Conservation (phyloP, 2,888 invertebrate genomes). For the Nycteola revayana region DNA sequence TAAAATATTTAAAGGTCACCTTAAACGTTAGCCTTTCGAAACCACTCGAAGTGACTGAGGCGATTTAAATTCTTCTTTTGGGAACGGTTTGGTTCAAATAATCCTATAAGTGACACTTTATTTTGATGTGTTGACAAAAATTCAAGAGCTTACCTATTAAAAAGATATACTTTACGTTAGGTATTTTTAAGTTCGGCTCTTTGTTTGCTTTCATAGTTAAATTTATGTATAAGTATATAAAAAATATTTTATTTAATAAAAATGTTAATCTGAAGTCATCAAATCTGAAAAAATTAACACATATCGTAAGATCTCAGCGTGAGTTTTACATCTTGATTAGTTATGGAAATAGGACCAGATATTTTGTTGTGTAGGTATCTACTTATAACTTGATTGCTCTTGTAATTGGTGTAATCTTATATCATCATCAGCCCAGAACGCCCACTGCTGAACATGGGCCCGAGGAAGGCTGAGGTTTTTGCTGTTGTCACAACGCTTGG, state of each 20-base stretch:
- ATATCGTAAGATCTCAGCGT: constrained; percentile 30
- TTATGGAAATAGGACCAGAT: constrained; percentile 25
- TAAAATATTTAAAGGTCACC: constrained; percentile 79
- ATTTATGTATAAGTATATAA: constrained; percentile 10
- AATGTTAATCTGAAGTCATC: constrained; percentile 18
- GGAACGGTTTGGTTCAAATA: constrained; percentile 37
- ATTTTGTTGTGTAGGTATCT: constrained; percentile 5
- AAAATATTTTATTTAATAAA: constrained; percentile 10
- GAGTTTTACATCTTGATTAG: constrained; percentile 29
- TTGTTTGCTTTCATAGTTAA: constrained; percentile 1
- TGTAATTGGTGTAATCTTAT: too few species aligned
- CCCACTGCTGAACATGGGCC: too few species aligned
- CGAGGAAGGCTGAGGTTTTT: too few species aligned
- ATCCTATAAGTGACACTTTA: constrained; percentile 23
- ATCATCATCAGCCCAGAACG: too few species aligned
- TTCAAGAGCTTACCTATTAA: too few species aligned
- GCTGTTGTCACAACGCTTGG: too few species aligned
- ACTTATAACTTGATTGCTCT: too few species aligned
- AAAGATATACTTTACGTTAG: too few species aligned
- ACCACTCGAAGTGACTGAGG: constrained; percentile 52
- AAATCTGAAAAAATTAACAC: constrained; percentile 24
- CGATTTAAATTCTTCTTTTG: constrained; percentile 62
- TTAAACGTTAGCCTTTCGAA: constrained; percentile 51
- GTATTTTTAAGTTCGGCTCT: background rate
- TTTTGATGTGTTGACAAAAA: constrained; percentile 10